phyloP scores from a whole-genome alignment of 2,888 invertebrate genomes.

The Cactoblastis cactorum region DNA sequence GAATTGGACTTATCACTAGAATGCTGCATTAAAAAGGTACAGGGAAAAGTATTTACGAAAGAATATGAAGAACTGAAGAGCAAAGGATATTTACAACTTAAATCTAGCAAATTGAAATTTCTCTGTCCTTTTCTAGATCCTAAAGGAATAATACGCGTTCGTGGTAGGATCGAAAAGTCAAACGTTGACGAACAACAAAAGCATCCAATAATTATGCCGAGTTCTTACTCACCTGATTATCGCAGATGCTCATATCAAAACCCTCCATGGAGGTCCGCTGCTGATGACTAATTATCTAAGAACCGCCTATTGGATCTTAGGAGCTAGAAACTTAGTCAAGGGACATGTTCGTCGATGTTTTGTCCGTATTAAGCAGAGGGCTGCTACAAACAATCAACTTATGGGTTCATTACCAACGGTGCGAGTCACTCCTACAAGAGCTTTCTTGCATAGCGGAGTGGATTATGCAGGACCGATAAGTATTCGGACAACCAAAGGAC shows the following conservation, averaged over 20 bases:
- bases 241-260: slow-evolving; percentile 18
- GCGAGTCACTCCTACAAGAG: no score
- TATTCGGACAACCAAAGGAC: no score
- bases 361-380: no score
- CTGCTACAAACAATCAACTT: no score
- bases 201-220: neutral
- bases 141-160: neutral
- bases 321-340: no score
- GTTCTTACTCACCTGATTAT: slow-evolving; percentile 13
- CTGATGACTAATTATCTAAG: slow-evolving; percentile 18
- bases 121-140: slow-evolving; percentile 3
- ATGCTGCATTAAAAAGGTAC: slow-evolving; percentile 7
- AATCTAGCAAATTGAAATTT: neutral
- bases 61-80: neutral
- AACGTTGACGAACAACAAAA: slow-evolving; percentile 4
- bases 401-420: no score
- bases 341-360: no score
- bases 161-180: slow-evolving; percentile 10
- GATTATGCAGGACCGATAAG: no score
- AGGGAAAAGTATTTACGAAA: slow-evolving; percentile 1
- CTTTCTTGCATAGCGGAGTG: no score
- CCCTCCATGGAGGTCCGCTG: slow-evolving; percentile 19
- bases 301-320: no score
- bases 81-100: neutral
- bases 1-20: neutral